Evolutionary conservation across 2,888 invertebrate species (phyloP).

Genomic region (Nycteola revayana): DNA sequence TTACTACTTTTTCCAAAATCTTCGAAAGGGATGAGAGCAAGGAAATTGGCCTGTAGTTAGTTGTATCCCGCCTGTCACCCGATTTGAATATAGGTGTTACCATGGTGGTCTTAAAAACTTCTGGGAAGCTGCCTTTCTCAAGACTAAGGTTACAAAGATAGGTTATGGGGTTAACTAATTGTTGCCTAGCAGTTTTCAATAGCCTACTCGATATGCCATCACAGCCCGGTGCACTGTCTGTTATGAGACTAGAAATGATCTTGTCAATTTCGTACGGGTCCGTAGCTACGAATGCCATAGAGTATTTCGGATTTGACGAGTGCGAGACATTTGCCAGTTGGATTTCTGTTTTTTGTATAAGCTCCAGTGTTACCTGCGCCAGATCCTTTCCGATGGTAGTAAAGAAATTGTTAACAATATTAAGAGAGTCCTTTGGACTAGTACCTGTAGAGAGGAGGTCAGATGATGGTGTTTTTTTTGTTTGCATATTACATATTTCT

Average conservation of each 20-base stretch:
- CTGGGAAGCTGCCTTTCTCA: background rate
- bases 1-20: conserved; percentile 1
- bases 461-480: background rate
- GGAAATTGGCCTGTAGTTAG: conserved; percentile 2
- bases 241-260: background rate
- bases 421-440: too few relatives aligned
- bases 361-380: too few relatives aligned
- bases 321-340: background rate
- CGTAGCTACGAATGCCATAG: background rate
- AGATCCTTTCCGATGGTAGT: too few relatives aligned
- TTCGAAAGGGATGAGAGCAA: conserved; percentile 1
- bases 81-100: background rate
- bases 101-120: background rate
- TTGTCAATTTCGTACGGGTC: background rate
- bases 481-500: conserved; percentile 1
- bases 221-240: background rate
- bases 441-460: background rate
- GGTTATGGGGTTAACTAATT: background rate
- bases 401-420: too few relatives aligned
- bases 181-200: background rate
- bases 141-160: background rate
- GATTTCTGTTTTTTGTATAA: background rate
- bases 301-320: too few relatives aligned
- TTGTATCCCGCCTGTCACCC: background rate
- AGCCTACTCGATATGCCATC: background rate